Evolutionary conservation across 1,140 invertebrate genomes (phyloP).

Genomic region (Pygmarrhopalites habei): DNA sequence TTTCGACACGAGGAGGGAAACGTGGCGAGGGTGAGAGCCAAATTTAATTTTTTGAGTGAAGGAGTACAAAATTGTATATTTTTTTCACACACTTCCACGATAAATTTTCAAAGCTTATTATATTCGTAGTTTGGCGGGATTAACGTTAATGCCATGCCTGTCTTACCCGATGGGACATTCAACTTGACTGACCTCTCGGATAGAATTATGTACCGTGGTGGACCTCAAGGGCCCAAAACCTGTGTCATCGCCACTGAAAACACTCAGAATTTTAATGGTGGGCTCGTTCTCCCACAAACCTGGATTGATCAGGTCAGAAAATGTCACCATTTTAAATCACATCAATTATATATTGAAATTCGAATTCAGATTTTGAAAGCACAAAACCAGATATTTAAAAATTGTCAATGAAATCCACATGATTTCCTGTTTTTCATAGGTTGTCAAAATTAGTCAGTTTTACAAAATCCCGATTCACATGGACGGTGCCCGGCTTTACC

Average conservation of each 20-base stretch:
- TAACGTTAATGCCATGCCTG: slow-evolving; percentile 60
- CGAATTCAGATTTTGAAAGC: too few relatives aligned
- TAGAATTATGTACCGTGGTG: slow-evolving; percentile 55
- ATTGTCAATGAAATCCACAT: too few relatives aligned
- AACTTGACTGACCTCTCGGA: slow-evolving; percentile 59
- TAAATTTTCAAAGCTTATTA: too few relatives aligned
- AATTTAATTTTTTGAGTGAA: too few relatives aligned
- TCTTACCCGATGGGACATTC: slow-evolving; percentile 79
- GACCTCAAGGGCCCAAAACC: slow-evolving; percentile 70
- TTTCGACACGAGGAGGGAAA: slow-evolving; percentile 79
- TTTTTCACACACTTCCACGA: too few relatives aligned
- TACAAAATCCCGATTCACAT: slow-evolving; percentile 66
- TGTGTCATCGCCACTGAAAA: slow-evolving; percentile 80
- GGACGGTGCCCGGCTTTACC: slow-evolving; percentile 90
- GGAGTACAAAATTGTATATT: too few relatives aligned
- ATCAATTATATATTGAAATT: too few relatives aligned
- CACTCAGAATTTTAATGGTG: slow-evolving; percentile 83
- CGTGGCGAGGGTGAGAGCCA: slow-evolving; percentile 47
- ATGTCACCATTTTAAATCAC: too few relatives aligned
- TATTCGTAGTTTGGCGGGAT: slow-evolving; percentile 76
- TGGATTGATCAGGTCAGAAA: slow-evolving; percentile 68
- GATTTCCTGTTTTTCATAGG: too few relatives aligned
- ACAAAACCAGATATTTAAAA: too few relatives aligned
- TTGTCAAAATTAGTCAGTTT: background rate
- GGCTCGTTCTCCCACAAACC: slow-evolving; percentile 66